Percentiles rank a stretch among this genome's conserved stretches.
phyloP scores from a whole-genome alignment of 2,888 invertebrate species.

The Drosophila gaucha region DNA sequence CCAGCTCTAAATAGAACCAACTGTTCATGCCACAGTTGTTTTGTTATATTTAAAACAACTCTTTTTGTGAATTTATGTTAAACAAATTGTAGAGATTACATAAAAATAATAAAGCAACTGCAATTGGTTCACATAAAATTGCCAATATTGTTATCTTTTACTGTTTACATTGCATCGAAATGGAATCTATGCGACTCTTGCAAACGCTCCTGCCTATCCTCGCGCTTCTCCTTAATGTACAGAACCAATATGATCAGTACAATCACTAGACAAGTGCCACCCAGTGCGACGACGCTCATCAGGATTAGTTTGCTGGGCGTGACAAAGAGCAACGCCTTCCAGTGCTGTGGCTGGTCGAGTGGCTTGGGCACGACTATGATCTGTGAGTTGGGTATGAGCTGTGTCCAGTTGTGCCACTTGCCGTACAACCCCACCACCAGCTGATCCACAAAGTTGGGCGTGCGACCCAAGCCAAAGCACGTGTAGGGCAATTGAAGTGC shows the following conservation, averaged over 20 bases:
- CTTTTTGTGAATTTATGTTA: constrained; percentile 16
- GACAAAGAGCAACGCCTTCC: constrained; percentile 97
- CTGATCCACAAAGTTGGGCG: constrained; percentile 98
- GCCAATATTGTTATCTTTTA: constrained; percentile 9
- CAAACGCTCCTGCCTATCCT: constrained; percentile 91
- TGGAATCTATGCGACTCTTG: constrained; percentile 93
- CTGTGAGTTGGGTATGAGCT: constrained; percentile 98
- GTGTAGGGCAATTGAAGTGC: constrained; percentile 97
- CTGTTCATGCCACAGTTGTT: background rate
- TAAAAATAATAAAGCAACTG: constrained; percentile 43
- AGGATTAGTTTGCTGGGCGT: constrained; percentile 97
- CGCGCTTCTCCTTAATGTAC: constrained; percentile 95
- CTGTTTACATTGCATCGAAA: constrained; percentile 92
- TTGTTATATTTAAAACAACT: constrained; percentile 22
- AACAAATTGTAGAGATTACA: constrained; percentile 22
- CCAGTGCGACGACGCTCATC: constrained; percentile 94
- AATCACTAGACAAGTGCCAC: constrained; percentile 94
- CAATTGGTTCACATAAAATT: constrained; percentile 27
- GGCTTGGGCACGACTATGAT: constrained; percentile 97
- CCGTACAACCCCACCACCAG: constrained; percentile 92
- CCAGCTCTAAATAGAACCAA: constrained; percentile 14
- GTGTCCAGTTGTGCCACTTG: constrained; percentile 91
- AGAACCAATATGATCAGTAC: constrained; percentile 93
- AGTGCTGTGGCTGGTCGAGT: constrained; percentile 89
- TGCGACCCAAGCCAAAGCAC: constrained; percentile 98